A percentile compares a stretch with the other conserved stretches of the same genome.
phyloP scores from a whole-genome alignment of 2,797 vertebrate species.

The Melanotaenia pygmaea region DNA sequence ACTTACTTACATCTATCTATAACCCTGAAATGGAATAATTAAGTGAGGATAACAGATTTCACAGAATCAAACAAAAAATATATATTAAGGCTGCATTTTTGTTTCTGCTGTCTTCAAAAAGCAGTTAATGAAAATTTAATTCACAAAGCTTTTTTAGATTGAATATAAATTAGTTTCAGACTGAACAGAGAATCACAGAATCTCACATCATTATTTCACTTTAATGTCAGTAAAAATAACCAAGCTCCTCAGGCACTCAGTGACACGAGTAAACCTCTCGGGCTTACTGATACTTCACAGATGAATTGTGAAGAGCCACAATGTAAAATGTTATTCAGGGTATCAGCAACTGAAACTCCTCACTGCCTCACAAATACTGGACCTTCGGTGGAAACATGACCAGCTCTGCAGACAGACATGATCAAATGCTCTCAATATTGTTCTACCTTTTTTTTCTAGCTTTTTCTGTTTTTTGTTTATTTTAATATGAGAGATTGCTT shows the following conservation, averaged over 20 bases:
- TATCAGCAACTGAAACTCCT: slow-evolving; percentile 1
- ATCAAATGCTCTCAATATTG: slow-evolving; percentile 1
- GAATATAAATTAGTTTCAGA: slow-evolving; percentile 10
- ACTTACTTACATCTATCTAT: neutral
- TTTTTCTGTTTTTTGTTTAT: neutral
- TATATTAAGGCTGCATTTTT: neutral
- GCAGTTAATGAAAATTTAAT: slow-evolving; percentile 5
- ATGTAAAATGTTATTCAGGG: slow-evolving; percentile 10
- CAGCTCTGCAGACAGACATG: slow-evolving; percentile 8
- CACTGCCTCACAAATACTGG: neutral
- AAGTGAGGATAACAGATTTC: neutral
- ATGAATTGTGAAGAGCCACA: slow-evolving; percentile 6
- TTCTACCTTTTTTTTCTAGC: neutral
- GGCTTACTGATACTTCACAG: slow-evolving; percentile 8
- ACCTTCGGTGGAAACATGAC: slow-evolving; percentile 17
- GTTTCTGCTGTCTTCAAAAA: slow-evolving; percentile 1
- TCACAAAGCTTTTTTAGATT: slow-evolving; percentile 7
- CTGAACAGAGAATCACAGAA: neutral
- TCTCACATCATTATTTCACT: slow-evolving; percentile 20
- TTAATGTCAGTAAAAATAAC: slow-evolving; percentile 16
- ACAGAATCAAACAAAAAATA: neutral
- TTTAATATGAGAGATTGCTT: neutral
- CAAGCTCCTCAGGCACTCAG: slow-evolving; percentile 1
- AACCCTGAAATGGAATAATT: neutral
- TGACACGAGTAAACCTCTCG: slow-evolving; percentile 34